phyloP scores from a whole-genome alignment of 2,888 invertebrate genomes.

The Agrotis clavis region DNA sequence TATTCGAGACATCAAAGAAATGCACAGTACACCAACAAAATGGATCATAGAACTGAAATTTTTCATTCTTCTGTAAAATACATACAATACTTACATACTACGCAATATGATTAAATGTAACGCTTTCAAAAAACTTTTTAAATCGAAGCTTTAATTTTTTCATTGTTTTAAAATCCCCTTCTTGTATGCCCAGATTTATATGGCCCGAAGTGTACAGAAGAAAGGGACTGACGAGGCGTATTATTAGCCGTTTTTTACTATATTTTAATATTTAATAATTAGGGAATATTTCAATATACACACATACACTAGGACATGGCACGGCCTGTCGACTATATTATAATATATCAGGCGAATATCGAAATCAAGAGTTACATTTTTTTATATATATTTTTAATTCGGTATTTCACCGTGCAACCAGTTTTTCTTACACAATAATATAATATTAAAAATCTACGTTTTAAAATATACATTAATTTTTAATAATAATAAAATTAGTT shows the following conservation, averaged over 20 bases:
- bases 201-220: constrained; percentile 56
- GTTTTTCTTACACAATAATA: constrained; percentile 72
- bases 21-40: constrained; percentile 51
- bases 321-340: constrained; percentile 75
- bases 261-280: constrained; percentile 67
- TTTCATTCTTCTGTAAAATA: constrained; percentile 51
- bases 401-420: constrained; percentile 88
- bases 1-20: constrained; percentile 72
- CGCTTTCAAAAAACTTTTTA: constrained; percentile 66
- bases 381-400: constrained; percentile 70
- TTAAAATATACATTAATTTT: constrained; percentile 74
- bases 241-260: constrained; percentile 58
- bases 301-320: constrained; percentile 81
- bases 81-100: constrained; percentile 74
- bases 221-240: constrained; percentile 57
- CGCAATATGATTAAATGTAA: constrained; percentile 70
- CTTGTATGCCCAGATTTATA: constrained; percentile 47
- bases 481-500: constrained; percentile 72
- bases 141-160: constrained; percentile 77
- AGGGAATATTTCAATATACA: constrained; percentile 73
- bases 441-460: constrained; percentile 73
- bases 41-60: constrained; percentile 33
- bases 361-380: constrained; percentile 59
- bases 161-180: constrained; percentile 72
- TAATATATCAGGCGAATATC: constrained; percentile 65